Evolutionary conservation across 1,140 invertebrate genomes (phyloP), one percentile per base, ranked within the genome.

Genomic region (Homalodisca vitripennis): DNA sequence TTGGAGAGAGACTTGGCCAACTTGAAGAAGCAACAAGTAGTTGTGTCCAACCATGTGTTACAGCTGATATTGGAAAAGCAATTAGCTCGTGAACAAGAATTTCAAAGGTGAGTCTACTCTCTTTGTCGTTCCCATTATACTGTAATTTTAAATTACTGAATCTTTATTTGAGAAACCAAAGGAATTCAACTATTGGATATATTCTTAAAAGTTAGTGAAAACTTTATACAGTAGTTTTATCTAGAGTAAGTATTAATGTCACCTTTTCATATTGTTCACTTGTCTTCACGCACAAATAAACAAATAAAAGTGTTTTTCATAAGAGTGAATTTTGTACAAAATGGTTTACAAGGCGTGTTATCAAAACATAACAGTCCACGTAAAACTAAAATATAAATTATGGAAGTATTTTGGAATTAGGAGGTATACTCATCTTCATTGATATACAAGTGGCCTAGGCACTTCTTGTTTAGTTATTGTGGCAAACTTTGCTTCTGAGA

Each of bases 51-150:
- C 73, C 92, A 95, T 80, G 91, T 97, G 0, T 85, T 96, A 0
- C 92, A 96, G 73, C 82, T 97, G 20, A 97, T 98, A 74, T 82
- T 96, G 12, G 91, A 97, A 78, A 94, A 98, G 72, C 89, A 96
- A 65, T 88, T 87, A 72, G 84, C 88, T 1, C 97, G 94, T 78
- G 90, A 91, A 70, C 83, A 86, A 14, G 93, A 98, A 79, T 91
- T 98, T 73, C 82, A 89, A 62, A 86, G 76, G 78, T 81, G 73
- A 32, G 48, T 22, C n/a, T n/a, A n/a, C n/a, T n/a, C n/a, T n/a
- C n/a, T n/a, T n/a, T n/a, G n/a, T n/a, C n/a, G n/a, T n/a, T n/a
- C n/a, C n/a, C n/a, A n/a, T n/a, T n/a, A n/a, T n/a, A n/a, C n/a
- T n/a, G n/a, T 47, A 47, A n/a, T 48, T 32, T 13, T 26, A 30